Conservation (phyloP, 2,888 invertebrate species). For the Eupsilia transversa region DNA sequence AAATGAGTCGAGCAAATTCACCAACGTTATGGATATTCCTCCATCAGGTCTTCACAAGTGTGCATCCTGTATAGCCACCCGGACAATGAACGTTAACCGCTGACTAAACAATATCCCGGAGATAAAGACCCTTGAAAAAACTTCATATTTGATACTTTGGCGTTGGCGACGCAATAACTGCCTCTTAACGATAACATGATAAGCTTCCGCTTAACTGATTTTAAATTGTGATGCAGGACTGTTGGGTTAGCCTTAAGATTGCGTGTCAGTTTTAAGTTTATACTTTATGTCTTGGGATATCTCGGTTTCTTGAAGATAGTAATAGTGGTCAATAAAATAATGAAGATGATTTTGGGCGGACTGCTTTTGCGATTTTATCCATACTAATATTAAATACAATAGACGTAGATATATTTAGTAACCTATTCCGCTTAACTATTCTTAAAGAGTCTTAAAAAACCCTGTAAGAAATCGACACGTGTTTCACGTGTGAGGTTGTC, state of each 20-base stretch:
- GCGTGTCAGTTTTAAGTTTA: not conserved
- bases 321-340: not conserved
- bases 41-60: slow-evolving; percentile 46
- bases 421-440: too few relatives aligned
- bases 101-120: slow-evolving; percentile 74
- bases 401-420: too few relatives aligned
- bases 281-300: not conserved
- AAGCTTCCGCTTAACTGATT: slow-evolving; percentile 54
- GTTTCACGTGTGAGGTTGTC: too few relatives aligned
- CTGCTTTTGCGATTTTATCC: not conserved
- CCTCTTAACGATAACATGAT: slow-evolving; percentile 56
- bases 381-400: too few relatives aligned
- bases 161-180: slow-evolving; percentile 60
- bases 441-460: too few relatives aligned
- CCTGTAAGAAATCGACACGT: too few relatives aligned
- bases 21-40: slow-evolving; percentile 37
- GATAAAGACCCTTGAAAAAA: slow-evolving; percentile 70
- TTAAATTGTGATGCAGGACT: slow-evolving; percentile 31
- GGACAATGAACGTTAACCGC: slow-evolving; percentile 71
- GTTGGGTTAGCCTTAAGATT: slow-evolving; percentile 1
- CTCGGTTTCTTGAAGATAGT: not conserved
- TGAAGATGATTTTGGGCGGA: not conserved
- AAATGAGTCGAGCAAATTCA: not conserved
- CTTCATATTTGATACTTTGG: slow-evolving; percentile 68
- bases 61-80: slow-evolving; percentile 47